These are phyloP conservation scores for Ectropis grisescens DNA, from an alignment of 1,140 invertebrate species.

Conservation along the genomic window DNA sequence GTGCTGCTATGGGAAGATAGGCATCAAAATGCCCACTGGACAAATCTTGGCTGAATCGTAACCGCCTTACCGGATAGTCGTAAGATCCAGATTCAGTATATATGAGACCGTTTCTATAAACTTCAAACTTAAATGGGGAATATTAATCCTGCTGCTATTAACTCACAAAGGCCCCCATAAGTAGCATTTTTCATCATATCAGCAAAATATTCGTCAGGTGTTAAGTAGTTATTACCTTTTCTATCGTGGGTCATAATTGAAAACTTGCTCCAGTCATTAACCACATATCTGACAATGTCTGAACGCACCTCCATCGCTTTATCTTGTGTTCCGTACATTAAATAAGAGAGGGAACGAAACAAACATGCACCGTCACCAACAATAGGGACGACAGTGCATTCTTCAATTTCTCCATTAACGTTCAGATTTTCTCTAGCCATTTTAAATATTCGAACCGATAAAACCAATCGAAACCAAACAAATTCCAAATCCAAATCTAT, in stretches of 20 bases:
- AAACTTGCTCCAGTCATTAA: neutral
- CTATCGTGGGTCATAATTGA: neutral
- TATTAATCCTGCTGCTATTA: constrained; percentile 5
- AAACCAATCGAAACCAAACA: too few species aligned
- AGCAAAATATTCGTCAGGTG: constrained; percentile 3
- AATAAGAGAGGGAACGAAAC: constrained; percentile 4
- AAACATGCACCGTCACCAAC: constrained; percentile 3
- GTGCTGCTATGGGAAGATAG: constrained; percentile 2
- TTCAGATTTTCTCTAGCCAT: too few species aligned
- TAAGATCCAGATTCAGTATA: too few species aligned
- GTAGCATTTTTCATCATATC: constrained; percentile 4
- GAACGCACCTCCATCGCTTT: constrained; percentile 2
- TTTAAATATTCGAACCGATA: too few species aligned
- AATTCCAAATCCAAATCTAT: too few species aligned
- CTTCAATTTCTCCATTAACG: too few species aligned
- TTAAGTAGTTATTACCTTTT: constrained; percentile 7
- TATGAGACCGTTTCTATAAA: constrained; percentile 2
- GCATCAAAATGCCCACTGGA: constrained; percentile 4
- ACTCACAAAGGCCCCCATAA: constrained; percentile 4
- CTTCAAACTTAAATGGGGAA: constrained; percentile 8
- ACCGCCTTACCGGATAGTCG: too few species aligned
- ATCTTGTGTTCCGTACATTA: constrained; percentile 6
- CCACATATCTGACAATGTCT: constrained; percentile 3
- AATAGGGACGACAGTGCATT: too few species aligned
- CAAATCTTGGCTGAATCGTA: too few species aligned